A percentile compares a stretch with the other conserved stretches of the same genome.
phyloP scores from a whole-genome alignment of 1,140 invertebrate genomes.

The Drosophila subobscura region DNA sequence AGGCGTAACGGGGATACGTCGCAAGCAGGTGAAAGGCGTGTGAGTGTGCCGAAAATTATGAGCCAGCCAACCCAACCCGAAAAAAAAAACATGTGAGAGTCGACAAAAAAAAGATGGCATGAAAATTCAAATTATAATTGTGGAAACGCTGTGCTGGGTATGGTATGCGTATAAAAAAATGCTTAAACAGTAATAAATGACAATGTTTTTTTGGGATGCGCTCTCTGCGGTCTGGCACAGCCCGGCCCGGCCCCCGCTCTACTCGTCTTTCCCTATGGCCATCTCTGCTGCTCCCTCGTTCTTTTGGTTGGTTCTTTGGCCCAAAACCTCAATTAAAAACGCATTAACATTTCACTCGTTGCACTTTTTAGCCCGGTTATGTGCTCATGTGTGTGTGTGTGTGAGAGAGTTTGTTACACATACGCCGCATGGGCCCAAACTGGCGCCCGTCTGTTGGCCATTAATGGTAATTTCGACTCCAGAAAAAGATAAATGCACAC shows the following conservation, averaged over 20 bases:
- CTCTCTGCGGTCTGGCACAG: slow-evolving; percentile 44
- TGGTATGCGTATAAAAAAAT: slow-evolving; percentile 36
- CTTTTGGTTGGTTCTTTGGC: slow-evolving; percentile 60
- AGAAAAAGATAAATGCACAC: slow-evolving; percentile 28
- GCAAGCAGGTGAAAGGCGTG: slow-evolving; percentile 76
- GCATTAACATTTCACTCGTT: slow-evolving; percentile 82
- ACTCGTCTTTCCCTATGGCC: slow-evolving; percentile 18
- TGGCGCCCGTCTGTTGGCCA: slow-evolving; percentile 74
- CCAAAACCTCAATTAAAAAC: slow-evolving; percentile 83
- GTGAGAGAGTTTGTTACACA: slow-evolving; percentile 55
- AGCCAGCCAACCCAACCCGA: slow-evolving; percentile 23
- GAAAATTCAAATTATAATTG: slow-evolving; percentile 80
- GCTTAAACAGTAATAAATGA: slow-evolving; percentile 79
- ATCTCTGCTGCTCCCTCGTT: slow-evolving; percentile 25
- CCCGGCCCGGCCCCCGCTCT: slow-evolving; percentile 17
- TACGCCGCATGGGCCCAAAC: slow-evolving; percentile 71
- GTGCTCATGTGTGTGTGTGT: slow-evolving; percentile 21
- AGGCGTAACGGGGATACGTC: slow-evolving; percentile 62
- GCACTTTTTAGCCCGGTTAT: slow-evolving; percentile 47
- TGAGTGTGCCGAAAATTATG: slow-evolving; percentile 73
- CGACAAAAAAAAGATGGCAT: slow-evolving; percentile 56
- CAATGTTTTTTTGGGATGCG: slow-evolving; percentile 63
- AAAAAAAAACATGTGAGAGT: slow-evolving; percentile 37
- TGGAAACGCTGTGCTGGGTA: no score
- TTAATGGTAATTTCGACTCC: slow-evolving; percentile 74